A percentile compares a stretch with the other conserved stretches of the same genome.
phyloP scores from a whole-genome alignment of 2,888 invertebrate species.

The Pantelozetes paolii region DNA sequence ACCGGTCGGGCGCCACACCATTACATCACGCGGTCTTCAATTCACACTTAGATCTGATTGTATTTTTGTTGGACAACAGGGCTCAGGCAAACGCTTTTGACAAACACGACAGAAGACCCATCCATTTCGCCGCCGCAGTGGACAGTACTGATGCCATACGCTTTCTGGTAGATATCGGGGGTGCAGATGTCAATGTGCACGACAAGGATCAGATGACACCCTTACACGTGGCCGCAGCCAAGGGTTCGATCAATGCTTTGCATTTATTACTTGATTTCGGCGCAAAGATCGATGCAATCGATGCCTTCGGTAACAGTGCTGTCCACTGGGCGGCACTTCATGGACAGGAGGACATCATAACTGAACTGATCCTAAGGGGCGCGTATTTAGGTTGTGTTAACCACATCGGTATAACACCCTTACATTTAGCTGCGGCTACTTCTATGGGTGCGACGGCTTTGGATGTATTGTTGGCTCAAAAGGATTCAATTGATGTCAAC shows the following conservation, averaged over 20 bases:
- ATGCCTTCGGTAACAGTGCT: conserved; percentile 61
- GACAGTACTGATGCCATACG: conserved; percentile 50
- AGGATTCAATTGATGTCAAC: conserved; percentile 25
- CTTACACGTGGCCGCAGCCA: conserved; percentile 61
- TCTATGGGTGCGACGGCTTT: not conserved
- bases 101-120: conserved; percentile 59
- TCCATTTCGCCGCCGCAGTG: conserved; percentile 60
- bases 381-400: conserved; percentile 9
- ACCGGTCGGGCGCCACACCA: conserved; percentile 52
- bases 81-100: conserved; percentile 58
- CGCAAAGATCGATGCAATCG: conserved; percentile 60
- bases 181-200: conserved; percentile 54
- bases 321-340: conserved; percentile 52
- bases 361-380: conserved; percentile 13
- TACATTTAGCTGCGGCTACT: conserved; percentile 60
- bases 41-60: conserved; percentile 58
- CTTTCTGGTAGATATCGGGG: conserved; percentile 50
- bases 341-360: conserved; percentile 35
- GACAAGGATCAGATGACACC: conserved; percentile 58
- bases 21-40: conserved; percentile 58
- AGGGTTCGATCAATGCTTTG: conserved; percentile 56
- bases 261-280: conserved; percentile 57
- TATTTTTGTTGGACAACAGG: conserved; percentile 31
- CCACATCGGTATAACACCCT: conserved; percentile 54
- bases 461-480: not conserved